Evolutionary conservation across 1,140 invertebrate genomes (phyloP).

Genomic region (Panulirus ornatus): DNA sequence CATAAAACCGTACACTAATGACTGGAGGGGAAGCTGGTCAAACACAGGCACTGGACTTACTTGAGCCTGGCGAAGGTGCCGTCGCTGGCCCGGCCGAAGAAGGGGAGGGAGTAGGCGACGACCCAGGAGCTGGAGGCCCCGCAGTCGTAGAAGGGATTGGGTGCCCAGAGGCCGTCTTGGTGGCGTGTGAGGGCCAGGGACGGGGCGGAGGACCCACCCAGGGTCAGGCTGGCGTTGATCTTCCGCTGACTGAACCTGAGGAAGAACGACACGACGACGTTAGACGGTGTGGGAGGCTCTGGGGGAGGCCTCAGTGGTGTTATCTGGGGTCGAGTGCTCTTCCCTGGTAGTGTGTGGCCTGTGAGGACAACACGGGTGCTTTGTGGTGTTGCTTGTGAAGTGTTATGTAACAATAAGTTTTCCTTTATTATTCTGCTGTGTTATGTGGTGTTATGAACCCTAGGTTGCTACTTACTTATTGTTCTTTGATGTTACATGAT

Average conservation of each 20-base stretch:
- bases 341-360: no score
- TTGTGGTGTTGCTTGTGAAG: no score
- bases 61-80: constrained; percentile 43
- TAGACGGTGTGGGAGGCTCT: neutral
- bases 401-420: no score
- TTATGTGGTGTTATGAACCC: no score
- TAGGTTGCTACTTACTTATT: no score
- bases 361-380: no score
- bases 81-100: constrained; percentile 25
- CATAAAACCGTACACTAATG: neutral
- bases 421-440: no score
- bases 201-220: neutral
- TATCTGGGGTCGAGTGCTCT: no score
- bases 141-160: constrained; percentile 39
- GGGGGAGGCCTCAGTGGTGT: neutral
- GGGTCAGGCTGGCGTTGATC: neutral
- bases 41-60: constrained; percentile 1
- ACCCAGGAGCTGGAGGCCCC: constrained; percentile 46
- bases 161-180: constrained; percentile 37
- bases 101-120: constrained; percentile 51
- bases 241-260: neutral
- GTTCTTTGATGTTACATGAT: no score
- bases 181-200: constrained; percentile 14
- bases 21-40: neutral
- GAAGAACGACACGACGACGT: neutral